phyloP scores from a whole-genome alignment of 1,140 invertebrate species.

The Nixonia krombeini region DNA sequence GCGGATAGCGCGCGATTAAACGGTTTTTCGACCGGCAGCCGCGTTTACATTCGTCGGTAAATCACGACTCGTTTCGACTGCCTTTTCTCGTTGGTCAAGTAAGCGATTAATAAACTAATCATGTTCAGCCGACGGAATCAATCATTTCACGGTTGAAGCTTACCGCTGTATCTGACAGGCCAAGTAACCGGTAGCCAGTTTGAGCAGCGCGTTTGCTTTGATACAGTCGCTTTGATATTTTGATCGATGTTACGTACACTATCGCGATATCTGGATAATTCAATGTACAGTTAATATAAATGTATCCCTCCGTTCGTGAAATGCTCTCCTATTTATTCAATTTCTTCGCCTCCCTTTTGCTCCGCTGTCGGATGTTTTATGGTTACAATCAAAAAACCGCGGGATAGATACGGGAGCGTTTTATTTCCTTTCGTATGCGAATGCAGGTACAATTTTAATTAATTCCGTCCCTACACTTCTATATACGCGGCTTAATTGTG shows the following conservation, averaged over 20 bases:
- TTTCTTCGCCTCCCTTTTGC: constrained; percentile 13
- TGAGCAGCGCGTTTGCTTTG: constrained; percentile 52
- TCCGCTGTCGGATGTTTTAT: constrained; percentile 12
- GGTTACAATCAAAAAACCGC: constrained; percentile 12
- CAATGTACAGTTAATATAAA: constrained; percentile 7
- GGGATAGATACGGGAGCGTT: not conserved
- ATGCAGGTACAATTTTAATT: not conserved
- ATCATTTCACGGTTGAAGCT: constrained; percentile 58
- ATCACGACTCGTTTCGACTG: constrained; percentile 35
- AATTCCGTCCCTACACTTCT: not conserved
- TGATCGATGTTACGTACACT: constrained; percentile 35
- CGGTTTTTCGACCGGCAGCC: constrained; percentile 20
- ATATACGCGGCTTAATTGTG: too few species aligned
- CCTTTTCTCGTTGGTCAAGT: constrained; percentile 55
- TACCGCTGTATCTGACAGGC: constrained; percentile 58
- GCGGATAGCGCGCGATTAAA: constrained; percentile 1
- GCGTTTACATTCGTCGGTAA: constrained; percentile 22
- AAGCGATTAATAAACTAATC: constrained; percentile 67
- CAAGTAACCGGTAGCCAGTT: constrained; percentile 51
- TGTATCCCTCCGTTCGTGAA: constrained; percentile 1
- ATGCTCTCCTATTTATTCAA: constrained; percentile 14
- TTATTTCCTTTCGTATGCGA: not conserved
- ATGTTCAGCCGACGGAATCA: constrained; percentile 60
- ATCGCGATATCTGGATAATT: constrained; percentile 29
- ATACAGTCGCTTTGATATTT: constrained; percentile 51